A percentile compares a stretch with the other conserved stretches of the same genome.
phyloP scores from a whole-genome alignment of 2,113 vertebrate genomes.

The Panthera uncia region DNA sequence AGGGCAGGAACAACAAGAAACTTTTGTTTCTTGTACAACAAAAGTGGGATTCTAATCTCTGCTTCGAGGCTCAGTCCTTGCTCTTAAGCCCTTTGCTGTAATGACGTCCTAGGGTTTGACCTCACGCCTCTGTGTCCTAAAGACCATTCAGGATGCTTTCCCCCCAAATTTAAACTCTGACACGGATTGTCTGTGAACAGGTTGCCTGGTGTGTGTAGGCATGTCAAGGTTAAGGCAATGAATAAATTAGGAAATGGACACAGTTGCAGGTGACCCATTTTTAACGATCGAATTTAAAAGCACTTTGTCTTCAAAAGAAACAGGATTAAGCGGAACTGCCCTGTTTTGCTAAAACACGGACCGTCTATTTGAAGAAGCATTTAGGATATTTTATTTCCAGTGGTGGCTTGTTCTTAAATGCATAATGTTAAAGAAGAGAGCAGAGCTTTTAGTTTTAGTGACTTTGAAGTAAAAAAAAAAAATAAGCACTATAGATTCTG shows the following conservation, averaged over 20 bases:
- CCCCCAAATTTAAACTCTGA: not conserved
- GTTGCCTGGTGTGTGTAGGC: not conserved
- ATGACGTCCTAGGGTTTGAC: not conserved
- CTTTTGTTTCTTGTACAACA: not conserved
- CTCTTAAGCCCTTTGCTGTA: not conserved
- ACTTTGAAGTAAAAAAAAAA: conserved; percentile 61
- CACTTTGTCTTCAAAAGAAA: conserved; percentile 56
- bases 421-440: conserved; percentile 2
- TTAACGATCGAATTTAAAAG: conserved; percentile 58
- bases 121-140: not conserved
- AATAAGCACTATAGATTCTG: not conserved
- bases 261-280: conserved; percentile 67
- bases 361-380: conserved; percentile 43
- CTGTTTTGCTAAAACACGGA: conserved; percentile 38
- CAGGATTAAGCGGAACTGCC: conserved; percentile 55
- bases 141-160: not conserved
- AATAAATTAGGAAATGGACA: conserved; percentile 65
- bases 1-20: not conserved
- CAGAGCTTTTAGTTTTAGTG: conserved; percentile 54
- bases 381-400: conserved; percentile 64
- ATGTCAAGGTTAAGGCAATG: conserved; percentile 51
- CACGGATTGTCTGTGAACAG: not conserved
- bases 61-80: not conserved
- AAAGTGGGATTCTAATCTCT: not conserved
- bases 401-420: conserved; percentile 42